Evolutionary conservation across 2,113 vertebrate species (phyloP).

Genomic region (Myotis lucifugus): DNA sequence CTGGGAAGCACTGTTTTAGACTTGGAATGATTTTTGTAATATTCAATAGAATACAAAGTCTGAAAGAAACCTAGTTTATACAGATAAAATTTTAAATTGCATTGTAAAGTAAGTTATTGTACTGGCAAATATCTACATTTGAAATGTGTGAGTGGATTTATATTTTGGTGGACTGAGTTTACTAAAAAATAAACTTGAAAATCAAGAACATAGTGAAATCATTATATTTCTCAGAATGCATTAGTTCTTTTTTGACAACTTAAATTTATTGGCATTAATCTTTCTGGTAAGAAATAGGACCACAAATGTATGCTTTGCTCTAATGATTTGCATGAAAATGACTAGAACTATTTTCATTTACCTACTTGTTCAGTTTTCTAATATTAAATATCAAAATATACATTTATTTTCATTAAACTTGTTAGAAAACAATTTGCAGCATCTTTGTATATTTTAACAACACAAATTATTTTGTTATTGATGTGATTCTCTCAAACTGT

Average conservation of each 20-base stretch:
- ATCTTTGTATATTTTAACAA: slow-evolving; percentile 79
- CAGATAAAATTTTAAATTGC: background rate
- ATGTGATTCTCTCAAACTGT: slow-evolving; percentile 73
- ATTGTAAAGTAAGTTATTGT: slow-evolving; percentile 12
- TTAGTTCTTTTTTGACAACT: background rate
- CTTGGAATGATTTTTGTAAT: background rate
- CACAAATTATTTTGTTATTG: slow-evolving; percentile 80
- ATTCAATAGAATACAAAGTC: background rate
- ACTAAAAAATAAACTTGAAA: background rate
- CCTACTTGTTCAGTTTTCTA: slow-evolving; percentile 56
- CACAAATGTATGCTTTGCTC: background rate
- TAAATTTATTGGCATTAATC: background rate
- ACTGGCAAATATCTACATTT: background rate
- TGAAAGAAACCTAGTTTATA: background rate
- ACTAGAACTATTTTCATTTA: slow-evolving; percentile 50
- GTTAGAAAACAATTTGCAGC: slow-evolving; percentile 70
- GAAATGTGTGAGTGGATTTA: background rate
- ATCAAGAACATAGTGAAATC: background rate
- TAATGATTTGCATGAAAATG: slow-evolving; percentile 54
- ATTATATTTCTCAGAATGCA: background rate
- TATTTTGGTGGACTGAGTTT: background rate
- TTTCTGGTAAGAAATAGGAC: background rate
- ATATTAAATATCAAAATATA: slow-evolving; percentile 74
- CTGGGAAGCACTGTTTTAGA: background rate
- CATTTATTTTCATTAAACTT: slow-evolving; percentile 71